Conservation (phyloP, 2,113 vertebrate genomes). For the Callorhinus ursinus region DNA sequence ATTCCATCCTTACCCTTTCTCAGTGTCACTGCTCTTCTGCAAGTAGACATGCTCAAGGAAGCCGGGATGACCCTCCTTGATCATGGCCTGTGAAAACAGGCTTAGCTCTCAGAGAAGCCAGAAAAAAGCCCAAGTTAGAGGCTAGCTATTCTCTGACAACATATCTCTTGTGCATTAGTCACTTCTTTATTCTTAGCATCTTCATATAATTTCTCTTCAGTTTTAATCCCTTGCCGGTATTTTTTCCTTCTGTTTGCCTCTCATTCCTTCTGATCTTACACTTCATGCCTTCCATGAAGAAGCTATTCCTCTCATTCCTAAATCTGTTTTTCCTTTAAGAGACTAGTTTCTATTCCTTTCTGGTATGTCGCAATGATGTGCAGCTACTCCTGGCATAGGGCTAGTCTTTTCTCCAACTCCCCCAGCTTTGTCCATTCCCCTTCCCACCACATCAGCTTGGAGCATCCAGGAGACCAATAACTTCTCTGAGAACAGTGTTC, state of each 20-base stretch:
- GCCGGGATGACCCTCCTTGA: background rate
- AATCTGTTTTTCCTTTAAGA: background rate
- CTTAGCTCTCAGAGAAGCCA: background rate
- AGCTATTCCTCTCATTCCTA: background rate
- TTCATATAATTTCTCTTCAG: background rate
- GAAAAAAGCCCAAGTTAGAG: background rate
- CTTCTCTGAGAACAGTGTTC: background rate
- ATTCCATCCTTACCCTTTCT: background rate
- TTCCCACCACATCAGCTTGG: background rate
- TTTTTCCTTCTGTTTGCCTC: background rate
- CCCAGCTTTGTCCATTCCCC: background rate
- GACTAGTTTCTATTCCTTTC: background rate
- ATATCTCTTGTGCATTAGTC: background rate
- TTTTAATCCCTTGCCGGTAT: background rate
- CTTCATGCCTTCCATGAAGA: background rate
- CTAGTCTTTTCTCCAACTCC: background rate
- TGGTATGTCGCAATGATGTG: background rate
- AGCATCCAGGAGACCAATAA: background rate
- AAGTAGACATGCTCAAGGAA: background rate
- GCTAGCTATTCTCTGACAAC: background rate
- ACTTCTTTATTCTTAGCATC: background rate
- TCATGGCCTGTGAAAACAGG: background rate
- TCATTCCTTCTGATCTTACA: background rate
- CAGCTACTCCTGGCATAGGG: background rate
- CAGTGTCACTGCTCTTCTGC: background rate